Conservation (phyloP, 2,888 invertebrate species). For the Scaptodrosophila latifasciaeformis region DNA sequence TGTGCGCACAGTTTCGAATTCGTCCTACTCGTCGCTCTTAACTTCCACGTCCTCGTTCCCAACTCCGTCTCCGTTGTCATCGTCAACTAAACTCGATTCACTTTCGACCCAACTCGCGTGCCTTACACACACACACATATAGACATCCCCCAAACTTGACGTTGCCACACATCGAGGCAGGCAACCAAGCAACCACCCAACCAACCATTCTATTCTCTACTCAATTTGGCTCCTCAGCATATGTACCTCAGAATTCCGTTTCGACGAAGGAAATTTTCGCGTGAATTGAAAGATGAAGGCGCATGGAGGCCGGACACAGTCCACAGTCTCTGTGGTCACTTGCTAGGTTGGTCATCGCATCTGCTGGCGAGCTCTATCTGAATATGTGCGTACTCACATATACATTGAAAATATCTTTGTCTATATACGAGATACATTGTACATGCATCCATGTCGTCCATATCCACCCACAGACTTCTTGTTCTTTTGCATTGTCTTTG, state of each 20-base stretch:
- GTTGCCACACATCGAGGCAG: conserved; percentile 4
- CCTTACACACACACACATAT: conserved; percentile 27
- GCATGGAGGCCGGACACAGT: conserved; percentile 41
- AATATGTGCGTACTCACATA: conserved; percentile 10
- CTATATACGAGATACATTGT: too few relatives aligned
- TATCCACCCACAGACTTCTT: conserved; percentile 24
- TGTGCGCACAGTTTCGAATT: conserved; percentile 64
- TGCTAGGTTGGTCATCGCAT: conserved; percentile 25
- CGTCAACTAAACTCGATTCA: conserved; percentile 64
- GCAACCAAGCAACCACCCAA: conserved; percentile 8
- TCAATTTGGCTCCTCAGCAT: conserved; percentile 4
- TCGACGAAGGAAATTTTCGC: conserved; percentile 64
- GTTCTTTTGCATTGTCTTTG: conserved; percentile 48
- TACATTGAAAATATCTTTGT: conserved; percentile 27
- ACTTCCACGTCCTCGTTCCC: conserved; percentile 29
- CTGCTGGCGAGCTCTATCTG: conserved; percentile 14
- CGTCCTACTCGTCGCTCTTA: conserved; percentile 40
- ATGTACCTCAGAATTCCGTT: conserved; percentile 32
- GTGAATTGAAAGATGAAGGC: conserved; percentile 70
- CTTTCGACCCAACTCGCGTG: conserved; percentile 47
- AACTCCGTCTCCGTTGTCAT: conserved; percentile 20
- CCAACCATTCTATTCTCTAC: background rate
- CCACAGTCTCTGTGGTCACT: conserved; percentile 42
- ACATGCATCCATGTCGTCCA: too few relatives aligned
- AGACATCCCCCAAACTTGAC: too few relatives aligned